Conservation (phyloP, 2,113 vertebrate species). For the Callocephalon fimbriatum region DNA sequence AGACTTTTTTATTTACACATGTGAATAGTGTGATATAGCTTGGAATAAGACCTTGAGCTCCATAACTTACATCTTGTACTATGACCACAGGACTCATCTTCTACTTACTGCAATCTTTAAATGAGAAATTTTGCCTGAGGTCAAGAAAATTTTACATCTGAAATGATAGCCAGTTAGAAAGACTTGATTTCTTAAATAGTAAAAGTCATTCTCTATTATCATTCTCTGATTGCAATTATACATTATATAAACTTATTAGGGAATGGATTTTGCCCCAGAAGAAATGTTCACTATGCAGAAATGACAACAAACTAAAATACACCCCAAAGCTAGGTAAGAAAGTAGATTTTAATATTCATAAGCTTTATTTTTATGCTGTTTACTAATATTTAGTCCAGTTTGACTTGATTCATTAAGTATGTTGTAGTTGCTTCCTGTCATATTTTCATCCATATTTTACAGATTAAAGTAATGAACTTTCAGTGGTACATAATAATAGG, state of each 20-base stretch:
- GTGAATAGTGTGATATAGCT: background rate
- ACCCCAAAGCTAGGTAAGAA: constrained; percentile 14
- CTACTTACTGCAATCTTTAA: background rate
- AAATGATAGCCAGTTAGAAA: background rate
- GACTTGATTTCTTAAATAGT: background rate
- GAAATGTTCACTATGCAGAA: background rate
- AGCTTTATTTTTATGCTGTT: constrained; percentile 13
- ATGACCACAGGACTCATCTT: background rate
- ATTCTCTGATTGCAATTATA: background rate
- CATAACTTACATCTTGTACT: background rate
- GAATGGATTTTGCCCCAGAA: constrained; percentile 3
- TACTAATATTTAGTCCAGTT: constrained; percentile 1
- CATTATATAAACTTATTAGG: constrained; percentile 19
- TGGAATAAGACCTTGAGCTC: background rate
- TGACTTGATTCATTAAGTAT: background rate
- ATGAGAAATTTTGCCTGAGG: background rate
- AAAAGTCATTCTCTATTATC: background rate
- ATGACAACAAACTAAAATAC: background rate
- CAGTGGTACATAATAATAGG: background rate
- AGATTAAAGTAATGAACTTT: constrained; percentile 33
- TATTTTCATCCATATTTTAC: constrained; percentile 17
- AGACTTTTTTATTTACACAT: background rate
- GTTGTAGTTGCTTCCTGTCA: background rate
- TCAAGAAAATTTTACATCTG: background rate
- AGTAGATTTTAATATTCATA: background rate